Evolutionary conservation across 2,113 vertebrate species (phyloP).

Genomic region (Amia ocellicauda): DNA sequence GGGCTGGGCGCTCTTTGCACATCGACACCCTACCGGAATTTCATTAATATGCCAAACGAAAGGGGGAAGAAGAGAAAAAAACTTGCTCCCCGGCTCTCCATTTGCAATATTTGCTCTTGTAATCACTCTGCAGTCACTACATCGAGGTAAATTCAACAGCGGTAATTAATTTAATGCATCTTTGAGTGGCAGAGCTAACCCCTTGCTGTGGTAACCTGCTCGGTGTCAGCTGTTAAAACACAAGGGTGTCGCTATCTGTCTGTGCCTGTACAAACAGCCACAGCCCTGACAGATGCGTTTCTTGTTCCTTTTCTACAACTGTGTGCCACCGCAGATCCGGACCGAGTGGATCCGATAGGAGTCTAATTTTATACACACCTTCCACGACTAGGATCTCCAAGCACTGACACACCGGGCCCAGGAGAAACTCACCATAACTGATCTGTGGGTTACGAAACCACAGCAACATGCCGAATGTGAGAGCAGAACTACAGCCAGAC

Average conservation of each 20-base stretch:
- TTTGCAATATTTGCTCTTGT: conserved; percentile 50
- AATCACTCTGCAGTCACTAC: conserved; percentile 37
- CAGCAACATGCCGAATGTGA: no score
- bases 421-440: no score
- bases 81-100: conserved; percentile 34
- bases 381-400: no score
- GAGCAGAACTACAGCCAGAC: no score
- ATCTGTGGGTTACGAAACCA: no score
- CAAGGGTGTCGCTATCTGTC: conserved; percentile 23
- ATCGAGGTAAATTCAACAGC: conserved; percentile 37
- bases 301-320: no score
- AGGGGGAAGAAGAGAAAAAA: conserved; percentile 29
- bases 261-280: no score
- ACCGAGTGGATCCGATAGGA: neutral
- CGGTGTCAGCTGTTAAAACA: conserved; percentile 36
- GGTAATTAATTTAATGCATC: conserved; percentile 44
- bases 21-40: conserved; percentile 35
- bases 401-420: no score
- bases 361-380: neutral
- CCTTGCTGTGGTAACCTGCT: conserved; percentile 18
- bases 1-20: conserved; percentile 28
- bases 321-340: neutral
- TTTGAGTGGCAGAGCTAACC: conserved; percentile 1
- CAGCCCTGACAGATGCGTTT: no score
- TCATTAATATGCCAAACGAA: conserved; percentile 57